Evolutionary conservation across 2,113 vertebrate genomes (phyloP).

Genomic region (Hassar affinis): DNA sequence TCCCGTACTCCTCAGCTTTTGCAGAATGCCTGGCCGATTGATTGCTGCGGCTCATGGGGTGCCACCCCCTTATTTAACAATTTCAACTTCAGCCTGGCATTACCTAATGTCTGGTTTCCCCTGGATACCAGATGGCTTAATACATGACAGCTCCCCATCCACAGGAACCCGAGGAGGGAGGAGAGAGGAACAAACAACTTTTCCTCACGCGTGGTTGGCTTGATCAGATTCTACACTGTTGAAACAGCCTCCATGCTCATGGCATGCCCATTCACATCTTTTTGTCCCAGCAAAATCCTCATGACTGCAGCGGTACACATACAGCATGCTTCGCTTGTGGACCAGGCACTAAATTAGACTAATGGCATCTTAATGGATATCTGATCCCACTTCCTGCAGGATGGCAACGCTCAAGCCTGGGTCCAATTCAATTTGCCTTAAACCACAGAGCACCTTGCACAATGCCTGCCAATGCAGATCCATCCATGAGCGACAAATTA

Average conservation of each 20-base stretch:
- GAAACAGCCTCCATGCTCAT: conserved; percentile 13
- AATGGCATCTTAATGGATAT: conserved; percentile 99
- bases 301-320: conserved; percentile 52
- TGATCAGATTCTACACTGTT: conserved; percentile 72
- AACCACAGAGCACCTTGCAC: conserved; percentile 60
- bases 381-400: conserved; percentile 93
- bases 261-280: background rate
- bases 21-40: conserved; percentile 64
- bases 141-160: conserved; percentile 77
- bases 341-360: conserved; percentile 98
- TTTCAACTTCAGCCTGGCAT: conserved; percentile 89
- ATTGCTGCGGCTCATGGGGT: conserved; percentile 60
- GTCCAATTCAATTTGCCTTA: conserved; percentile 86
- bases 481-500: conserved; percentile 38
- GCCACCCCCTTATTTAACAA: conserved; percentile 80
- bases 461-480: conserved; percentile 20
- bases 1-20: conserved; percentile 5
- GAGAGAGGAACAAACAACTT: conserved; percentile 75
- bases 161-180: conserved; percentile 64
- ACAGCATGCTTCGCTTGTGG: conserved; percentile 90
- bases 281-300: conserved; percentile 24
- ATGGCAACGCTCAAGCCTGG: conserved; percentile 85
- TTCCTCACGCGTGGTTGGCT: conserved; percentile 81
- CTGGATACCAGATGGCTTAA: conserved; percentile 89
- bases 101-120: conserved; percentile 94